Evolutionary conservation across 1,140 invertebrate species (phyloP).

Genomic region (Onthophagus taurus): DNA sequence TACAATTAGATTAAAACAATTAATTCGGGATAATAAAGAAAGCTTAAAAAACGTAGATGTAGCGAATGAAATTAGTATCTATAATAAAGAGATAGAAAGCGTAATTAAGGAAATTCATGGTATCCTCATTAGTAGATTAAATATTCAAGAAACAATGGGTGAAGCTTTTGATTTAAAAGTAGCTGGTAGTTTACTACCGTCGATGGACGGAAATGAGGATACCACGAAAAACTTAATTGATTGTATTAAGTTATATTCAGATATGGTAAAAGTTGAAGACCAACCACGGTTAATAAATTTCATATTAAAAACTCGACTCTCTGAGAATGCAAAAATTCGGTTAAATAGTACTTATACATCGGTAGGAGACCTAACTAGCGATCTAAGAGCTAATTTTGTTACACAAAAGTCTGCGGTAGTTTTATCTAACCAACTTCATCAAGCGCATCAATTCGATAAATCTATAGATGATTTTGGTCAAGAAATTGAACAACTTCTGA

Average conservation of each 20-base stretch:
- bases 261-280: conserved; percentile 19
- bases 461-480: conserved; percentile 16
- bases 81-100: neutral
- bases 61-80: neutral
- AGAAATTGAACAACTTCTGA: conserved; percentile 14
- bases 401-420: conserved; percentile 14
- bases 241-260: conserved; percentile 22
- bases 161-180: conserved; percentile 21
- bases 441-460: conserved; percentile 13
- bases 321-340: conserved; percentile 14
- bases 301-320: conserved; percentile 13
- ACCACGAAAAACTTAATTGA: conserved; percentile 22
- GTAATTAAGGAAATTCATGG: neutral
- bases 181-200: conserved; percentile 21
- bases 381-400: conserved; percentile 15
- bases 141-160: conserved; percentile 1
- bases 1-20: too few species aligned
- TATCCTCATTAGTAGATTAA: conserved; percentile 1
- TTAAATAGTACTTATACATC: conserved; percentile 10
- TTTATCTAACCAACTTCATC: conserved; percentile 11
- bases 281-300: conserved; percentile 10
- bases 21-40: too few species aligned
- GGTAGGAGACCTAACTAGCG: conserved; percentile 10
- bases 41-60: too few species aligned
- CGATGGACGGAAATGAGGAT: conserved; percentile 19